phyloP scores from a whole-genome alignment of 1,140 invertebrate species.

The Drosophila gunungcola region DNA sequence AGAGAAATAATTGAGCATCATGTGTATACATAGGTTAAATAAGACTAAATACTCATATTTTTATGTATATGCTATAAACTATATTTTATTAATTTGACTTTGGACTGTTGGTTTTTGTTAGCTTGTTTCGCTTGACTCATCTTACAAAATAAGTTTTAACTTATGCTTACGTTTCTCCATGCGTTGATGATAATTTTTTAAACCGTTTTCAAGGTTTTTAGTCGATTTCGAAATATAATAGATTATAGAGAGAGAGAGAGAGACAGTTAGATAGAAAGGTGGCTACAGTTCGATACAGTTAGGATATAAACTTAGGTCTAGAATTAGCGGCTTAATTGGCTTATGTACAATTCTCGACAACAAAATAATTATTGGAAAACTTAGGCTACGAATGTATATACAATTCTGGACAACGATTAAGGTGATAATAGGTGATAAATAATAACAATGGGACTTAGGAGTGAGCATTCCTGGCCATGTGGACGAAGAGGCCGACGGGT shows the following conservation, averaged over 20 bases:
- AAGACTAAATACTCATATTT: conserved; percentile 58
- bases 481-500: conserved; percentile 95
- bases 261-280: conserved; percentile 12
- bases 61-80: conserved; percentile 51
- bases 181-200: conserved; percentile 68
- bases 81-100: conserved; percentile 74
- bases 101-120: conserved; percentile 65
- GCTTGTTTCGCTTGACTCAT: conserved; percentile 55
- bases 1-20: conserved; percentile 40
- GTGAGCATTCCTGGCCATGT: conserved; percentile 94
- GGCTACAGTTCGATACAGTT: conserved; percentile 33
- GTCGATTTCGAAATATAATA: conserved; percentile 44
- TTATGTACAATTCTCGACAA: conserved; percentile 84
- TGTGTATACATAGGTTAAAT: conserved; percentile 23
- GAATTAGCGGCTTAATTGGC: conserved; percentile 59
- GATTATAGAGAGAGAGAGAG: conserved; percentile 16
- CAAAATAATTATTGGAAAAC: conserved; percentile 55
- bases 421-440: conserved; percentile 64
- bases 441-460: conserved; percentile 85
- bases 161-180: conserved; percentile 37
- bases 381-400: conserved; percentile 70
- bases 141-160: conserved; percentile 57
- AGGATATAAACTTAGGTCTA: conserved; percentile 60
- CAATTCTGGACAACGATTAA: conserved; percentile 76
- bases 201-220: conserved; percentile 76